Conservation (phyloP, 2,113 vertebrate genomes). For the Apteryx owenii region DNA sequence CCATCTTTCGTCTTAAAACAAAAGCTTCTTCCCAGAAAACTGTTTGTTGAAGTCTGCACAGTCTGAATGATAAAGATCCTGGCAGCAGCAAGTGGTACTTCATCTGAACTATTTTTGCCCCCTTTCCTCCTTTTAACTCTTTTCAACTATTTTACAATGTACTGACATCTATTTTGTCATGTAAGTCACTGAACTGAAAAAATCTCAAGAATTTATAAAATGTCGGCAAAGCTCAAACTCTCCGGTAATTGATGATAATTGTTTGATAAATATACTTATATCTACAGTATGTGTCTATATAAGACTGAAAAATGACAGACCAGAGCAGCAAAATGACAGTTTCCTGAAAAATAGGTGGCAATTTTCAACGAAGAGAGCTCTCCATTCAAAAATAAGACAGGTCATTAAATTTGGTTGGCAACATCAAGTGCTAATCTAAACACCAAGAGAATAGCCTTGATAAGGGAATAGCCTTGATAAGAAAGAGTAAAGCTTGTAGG, state of each 20-base stretch:
- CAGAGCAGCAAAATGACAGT: not conserved
- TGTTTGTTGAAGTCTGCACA: not conserved
- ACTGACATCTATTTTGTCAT: not conserved
- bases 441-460: not conserved
- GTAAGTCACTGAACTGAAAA: not conserved
- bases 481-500: not conserved
- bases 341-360: not conserved
- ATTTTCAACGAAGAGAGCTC: not conserved
- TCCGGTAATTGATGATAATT: conserved; percentile 34
- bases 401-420: not conserved
- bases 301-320: not conserved
- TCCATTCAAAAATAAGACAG: not conserved
- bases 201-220: not conserved
- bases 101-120: not conserved
- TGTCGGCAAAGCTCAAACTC: not conserved
- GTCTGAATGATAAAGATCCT: not conserved
- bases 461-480: not conserved
- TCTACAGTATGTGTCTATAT: not conserved
- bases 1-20: not conserved
- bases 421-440: not conserved
- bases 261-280: conserved; percentile 19
- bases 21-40: not conserved
- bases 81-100: not conserved
- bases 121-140: not conserved
- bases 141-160: conserved; percentile 9